These are phyloP conservation scores for Limnephilus rhombicus DNA, from an alignment of 2,888 invertebrate genomes.

Conservation along the genomic window DNA sequence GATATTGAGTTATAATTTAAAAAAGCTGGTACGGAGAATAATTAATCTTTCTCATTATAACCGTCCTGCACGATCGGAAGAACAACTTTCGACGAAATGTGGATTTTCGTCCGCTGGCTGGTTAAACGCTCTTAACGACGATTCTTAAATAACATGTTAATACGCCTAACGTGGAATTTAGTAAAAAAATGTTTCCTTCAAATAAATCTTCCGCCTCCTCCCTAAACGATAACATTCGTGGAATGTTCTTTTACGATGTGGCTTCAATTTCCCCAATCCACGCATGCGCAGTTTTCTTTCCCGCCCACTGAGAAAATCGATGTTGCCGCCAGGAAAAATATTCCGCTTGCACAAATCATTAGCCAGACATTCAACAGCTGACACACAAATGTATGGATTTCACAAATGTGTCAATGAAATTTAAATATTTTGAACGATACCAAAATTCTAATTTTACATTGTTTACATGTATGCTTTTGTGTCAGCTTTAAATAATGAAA, in stretches of 20 bases:
- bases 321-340: not conserved
- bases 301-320: conserved; percentile 1
- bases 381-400: not conserved
- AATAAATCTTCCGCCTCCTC: not conserved
- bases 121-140: too few relatives aligned
- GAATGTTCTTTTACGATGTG: not conserved
- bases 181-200: too few relatives aligned
- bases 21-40: too few relatives aligned
- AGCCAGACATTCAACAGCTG: not conserved
- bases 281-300: not conserved
- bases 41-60: too few relatives aligned
- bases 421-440: not conserved
- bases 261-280: not conserved
- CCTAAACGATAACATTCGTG: not conserved
- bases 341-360: not conserved
- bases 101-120: too few relatives aligned
- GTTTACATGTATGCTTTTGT: not conserved
- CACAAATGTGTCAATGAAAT: not conserved
- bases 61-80: too few relatives aligned
- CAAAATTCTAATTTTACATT: not conserved
- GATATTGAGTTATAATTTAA: too few relatives aligned
- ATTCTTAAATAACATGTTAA: too few relatives aligned
- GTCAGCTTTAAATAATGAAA: not conserved
- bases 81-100: too few relatives aligned
- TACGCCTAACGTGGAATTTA: too few relatives aligned